Evolutionary conservation across 2,113 vertebrate species (phyloP), one percentile per base, ranked within the genome.

Genomic region (Talpa occidentalis): DNA sequence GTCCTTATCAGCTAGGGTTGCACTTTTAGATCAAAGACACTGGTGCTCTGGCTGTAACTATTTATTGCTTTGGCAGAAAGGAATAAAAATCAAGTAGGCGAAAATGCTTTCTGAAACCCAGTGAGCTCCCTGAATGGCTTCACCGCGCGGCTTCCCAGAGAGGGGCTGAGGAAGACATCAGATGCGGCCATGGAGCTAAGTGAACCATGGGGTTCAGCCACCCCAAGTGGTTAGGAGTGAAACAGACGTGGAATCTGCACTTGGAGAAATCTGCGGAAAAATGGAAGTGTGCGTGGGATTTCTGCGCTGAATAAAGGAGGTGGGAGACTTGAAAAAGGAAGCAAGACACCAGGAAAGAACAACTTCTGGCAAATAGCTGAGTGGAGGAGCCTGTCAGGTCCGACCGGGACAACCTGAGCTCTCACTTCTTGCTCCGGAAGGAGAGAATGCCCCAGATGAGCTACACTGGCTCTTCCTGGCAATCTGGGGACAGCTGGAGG

Each of bases 211-310:
- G 37, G 42, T 47, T 84, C 67, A 32, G 77, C 12, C 30, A 69
- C 88, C 67, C 79, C 40, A 32, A 78, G 90, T 2, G 37, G 92
- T 90, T 74, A 89, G 72, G 76, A 64, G 77, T 37, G 22, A 93
- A 94, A 88, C 0, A 85, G 90, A 73, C 40, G 93, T 21, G 59
- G 94, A 92, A 88, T 70, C 35, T 73, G n/a, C 66, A 70, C 79
- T 90, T 95, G 87, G 76, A 96, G 92, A 95, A 94, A 94, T 56
- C 32, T 37, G 26, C 74, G 95, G 96, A 81, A 92, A 97, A 88
- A 73, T 28, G 90, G 73, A 52, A 42, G 59, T 44, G 73, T 49
- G 56, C 56, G 85, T n/a, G 88, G 90, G 80, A 70, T 90, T 96
- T 93, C 80, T 81, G n/a, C 24, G 32, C 3, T 59, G 88, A 60